Base-by-base conservation (phyloP, 2,888 invertebrate genomes). In the Epinotia nisella region DNA sequence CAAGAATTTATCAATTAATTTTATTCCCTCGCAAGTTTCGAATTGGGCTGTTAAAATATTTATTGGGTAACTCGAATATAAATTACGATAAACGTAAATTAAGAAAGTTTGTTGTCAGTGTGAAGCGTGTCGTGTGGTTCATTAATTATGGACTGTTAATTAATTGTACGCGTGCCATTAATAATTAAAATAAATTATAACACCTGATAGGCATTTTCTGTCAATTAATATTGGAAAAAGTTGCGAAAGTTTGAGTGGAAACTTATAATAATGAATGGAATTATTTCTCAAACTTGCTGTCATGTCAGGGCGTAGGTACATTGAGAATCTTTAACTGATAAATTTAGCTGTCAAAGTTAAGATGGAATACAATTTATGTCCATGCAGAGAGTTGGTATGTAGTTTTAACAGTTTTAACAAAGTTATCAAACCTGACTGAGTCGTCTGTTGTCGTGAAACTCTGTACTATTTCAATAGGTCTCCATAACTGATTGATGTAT, bases 121-220 rank as follows among this genome's bases (percentile, higher is more conserved):
- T 75, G 74, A 75, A 78, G 76, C 76, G 71, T 39, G 49, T 45
- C 51, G 73, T 76, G 71, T 71, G 75, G 78, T 77, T 76, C 78
- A 80, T 82, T 79, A 82, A 79, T 80, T 79, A 77, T 64, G 58
- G 62, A 49, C 70, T 41, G 75, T 78, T 80, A 79, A 81, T 82
- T 80, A 79, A 81, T 76, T 78, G 77, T 76, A 76, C 75, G 75
- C 75, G 74, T 74, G 74, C 56, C 71, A 72, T 76, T 69, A 70
- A 75, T 72, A 75, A 55, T 67, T 55, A 67, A 67, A 51, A 24
- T 51, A 53, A 56, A 71, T 71, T 51, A 59, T 59, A 71, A 39
- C 53, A 59, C 66, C 49, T 55, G 35, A 7, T 60, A 60, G 11
- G 9, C 10, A 60, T 39, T 60, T 35, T 60, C 35, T 60, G 53